These are phyloP conservation scores for Thysanoteuthis rhombus DNA, from an alignment of 2,888 invertebrate genomes.

Conservation along the genomic window DNA sequence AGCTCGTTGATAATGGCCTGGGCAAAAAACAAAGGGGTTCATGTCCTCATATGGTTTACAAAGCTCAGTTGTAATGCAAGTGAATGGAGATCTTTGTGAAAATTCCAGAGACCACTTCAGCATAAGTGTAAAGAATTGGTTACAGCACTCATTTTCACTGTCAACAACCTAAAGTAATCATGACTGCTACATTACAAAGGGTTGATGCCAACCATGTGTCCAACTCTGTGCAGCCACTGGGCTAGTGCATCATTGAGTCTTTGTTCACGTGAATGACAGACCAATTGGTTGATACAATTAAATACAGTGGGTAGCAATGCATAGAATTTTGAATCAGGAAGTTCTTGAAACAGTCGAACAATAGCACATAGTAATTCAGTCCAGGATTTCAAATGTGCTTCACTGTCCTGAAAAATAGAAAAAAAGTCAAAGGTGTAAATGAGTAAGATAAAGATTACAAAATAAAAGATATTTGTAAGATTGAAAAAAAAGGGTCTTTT, in stretches of 20 bases:
- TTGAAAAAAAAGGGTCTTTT: background rate
- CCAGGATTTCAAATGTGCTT: slow-evolving; percentile 84
- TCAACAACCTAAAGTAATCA: background rate
- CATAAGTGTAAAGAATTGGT: background rate
- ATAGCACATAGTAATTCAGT: slow-evolving; percentile 82
- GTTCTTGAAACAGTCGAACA: slow-evolving; percentile 76
- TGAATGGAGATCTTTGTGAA: background rate
- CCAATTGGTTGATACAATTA: slow-evolving; percentile 72
- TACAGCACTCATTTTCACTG: background rate
- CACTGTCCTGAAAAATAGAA: slow-evolving; percentile 76
- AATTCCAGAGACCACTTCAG: background rate
- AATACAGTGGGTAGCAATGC: slow-evolving; percentile 74
- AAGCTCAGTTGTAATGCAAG: background rate
- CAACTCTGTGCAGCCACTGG: slow-evolving; percentile 72
- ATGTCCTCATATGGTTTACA: background rate
- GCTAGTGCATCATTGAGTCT: slow-evolving; percentile 72
- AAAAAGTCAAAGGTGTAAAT: background rate
- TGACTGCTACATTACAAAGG: slow-evolving; percentile 34
- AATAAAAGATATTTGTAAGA: background rate
- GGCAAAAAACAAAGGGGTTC: background rate
- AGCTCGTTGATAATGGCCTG: too few species aligned
- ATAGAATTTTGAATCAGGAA: slow-evolving; percentile 72
- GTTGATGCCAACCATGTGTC: slow-evolving; percentile 47
- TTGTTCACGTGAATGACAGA: slow-evolving; percentile 72
- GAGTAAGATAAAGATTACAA: too few species aligned